phyloP scores from a whole-genome alignment of 1,140 invertebrate species.

The Trichonephila clavata region DNA sequence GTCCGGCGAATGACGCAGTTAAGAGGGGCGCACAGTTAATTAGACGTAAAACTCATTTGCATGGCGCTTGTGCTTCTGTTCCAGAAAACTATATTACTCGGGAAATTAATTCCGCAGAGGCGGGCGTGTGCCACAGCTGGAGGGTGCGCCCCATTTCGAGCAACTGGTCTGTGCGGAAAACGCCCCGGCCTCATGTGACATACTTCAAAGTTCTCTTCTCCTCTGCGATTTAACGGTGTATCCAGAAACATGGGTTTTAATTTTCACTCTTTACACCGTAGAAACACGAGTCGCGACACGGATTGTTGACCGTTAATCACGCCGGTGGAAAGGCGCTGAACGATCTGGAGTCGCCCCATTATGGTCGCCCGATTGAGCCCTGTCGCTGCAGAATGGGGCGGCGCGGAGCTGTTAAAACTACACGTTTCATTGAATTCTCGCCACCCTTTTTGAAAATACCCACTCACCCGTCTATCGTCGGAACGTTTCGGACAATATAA shows the following conservation, averaged over 20 bases:
- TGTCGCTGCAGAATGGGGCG: neutral
- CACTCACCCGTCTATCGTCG: slow-evolving; percentile 13
- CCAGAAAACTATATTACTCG: slow-evolving; percentile 72
- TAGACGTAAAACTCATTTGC: slow-evolving; percentile 75
- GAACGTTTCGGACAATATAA: slow-evolving; percentile 11
- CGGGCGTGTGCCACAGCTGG: slow-evolving; percentile 58
- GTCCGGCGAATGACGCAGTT: slow-evolving; percentile 66
- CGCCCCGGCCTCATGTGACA: slow-evolving; percentile 50
- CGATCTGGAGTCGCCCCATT: slow-evolving; percentile 60
- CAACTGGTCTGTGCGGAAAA: slow-evolving; percentile 56
- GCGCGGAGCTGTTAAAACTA: slow-evolving; percentile 30
- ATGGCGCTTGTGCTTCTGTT: slow-evolving; percentile 26
- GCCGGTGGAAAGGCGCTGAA: neutral
- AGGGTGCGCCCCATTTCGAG: slow-evolving; percentile 62
- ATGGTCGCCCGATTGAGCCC: slow-evolving; percentile 69
- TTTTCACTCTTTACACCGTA: slow-evolving; percentile 71
- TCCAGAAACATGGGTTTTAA: slow-evolving; percentile 71
- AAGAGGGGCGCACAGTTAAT: slow-evolving; percentile 69
- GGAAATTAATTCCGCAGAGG: slow-evolving; percentile 67
- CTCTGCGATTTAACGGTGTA: slow-evolving; percentile 63
- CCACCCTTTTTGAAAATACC: neutral
- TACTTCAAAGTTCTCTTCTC: slow-evolving; percentile 55
- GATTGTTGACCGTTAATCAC: slow-evolving; percentile 75
- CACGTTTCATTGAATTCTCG: slow-evolving; percentile 61
- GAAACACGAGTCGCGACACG: slow-evolving; percentile 69